Evolutionary conservation across 2,888 invertebrate genomes (phyloP).

Genomic region (Vannuccia rotundouncinata): DNA sequence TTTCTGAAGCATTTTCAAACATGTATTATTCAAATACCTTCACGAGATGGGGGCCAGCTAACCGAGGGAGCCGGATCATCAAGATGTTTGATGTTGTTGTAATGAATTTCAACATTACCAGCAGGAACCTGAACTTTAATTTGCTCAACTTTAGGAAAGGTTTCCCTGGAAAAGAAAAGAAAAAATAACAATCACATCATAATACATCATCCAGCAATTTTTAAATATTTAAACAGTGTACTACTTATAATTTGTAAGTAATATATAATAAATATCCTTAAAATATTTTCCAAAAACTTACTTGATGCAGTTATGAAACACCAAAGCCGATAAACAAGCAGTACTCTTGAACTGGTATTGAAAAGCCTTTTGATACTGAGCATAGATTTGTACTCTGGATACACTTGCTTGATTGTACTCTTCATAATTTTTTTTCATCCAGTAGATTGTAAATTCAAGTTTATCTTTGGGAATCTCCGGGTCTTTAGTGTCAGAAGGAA

Average conservation of each 20-base stretch:
- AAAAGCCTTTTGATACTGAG: constrained; percentile 2
- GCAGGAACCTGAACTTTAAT: constrained; percentile 28
- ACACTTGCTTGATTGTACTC: constrained; percentile 6
- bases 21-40: background rate
- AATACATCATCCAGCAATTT: background rate
- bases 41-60: background rate
- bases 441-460: constrained; percentile 15
- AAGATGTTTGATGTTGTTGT: constrained; percentile 18
- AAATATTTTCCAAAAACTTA: background rate
- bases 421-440: constrained; percentile 17
- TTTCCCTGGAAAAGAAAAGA: constrained; percentile 7
- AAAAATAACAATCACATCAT: background rate
- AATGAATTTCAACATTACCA: constrained; percentile 29
- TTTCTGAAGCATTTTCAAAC: background rate
- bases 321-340: background rate
- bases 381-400: constrained; percentile 18
- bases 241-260: background rate
- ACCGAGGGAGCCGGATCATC: background rate
- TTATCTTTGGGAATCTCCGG: background rate
- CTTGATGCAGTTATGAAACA: constrained; percentile 22
- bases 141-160: background rate
- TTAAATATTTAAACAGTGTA: background rate
- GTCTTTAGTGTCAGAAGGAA: background rate
- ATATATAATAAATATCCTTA: background rate
- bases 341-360: background rate